Base-by-base conservation (phyloP, 2,797 vertebrate genomes). In the Diceros bicornis region DNA sequence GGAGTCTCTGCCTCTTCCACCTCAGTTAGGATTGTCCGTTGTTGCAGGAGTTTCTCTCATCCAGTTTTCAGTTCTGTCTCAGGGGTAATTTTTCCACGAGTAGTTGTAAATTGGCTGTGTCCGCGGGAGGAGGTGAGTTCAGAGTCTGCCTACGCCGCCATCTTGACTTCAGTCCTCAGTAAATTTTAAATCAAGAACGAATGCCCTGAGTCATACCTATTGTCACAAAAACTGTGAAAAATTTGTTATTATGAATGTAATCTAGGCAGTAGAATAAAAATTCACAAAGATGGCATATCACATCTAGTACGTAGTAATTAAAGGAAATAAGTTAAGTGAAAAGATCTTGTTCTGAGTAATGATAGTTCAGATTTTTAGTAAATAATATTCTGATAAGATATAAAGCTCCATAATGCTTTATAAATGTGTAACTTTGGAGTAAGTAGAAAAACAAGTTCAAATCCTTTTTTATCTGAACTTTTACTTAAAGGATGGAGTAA, bases 171-270 rank as follows among this genome's bases (percentile, higher is more conserved):
- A n/a, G n/a, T n/a, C n/a, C 2, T 3, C 62, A 78, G 14, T 66
- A 87, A 82, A 92, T 72, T 74, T 89, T 69, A 78, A 91, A 55
- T 50, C 9, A 18, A 94, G 16, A 66, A 77, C 77, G 23, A 96
- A 68, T 78, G 8, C 11, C 1, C 66, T 1, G 25, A 92, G 6
- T 87, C 32, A 47, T 37, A 90, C 18, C 16, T 11, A 57, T 27
- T 47, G 8, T 34, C 3, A 44, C 16, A 41, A 37, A 92, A 72
- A 82, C 37, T n/a, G 16, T 71, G 27, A 79, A 79, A 78, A 85
- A 47, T 10, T 37, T 71, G 16, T 68, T 61, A 34, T 1, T 81
- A 14, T 50, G 27, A 78, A 16, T 55, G 9, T 44, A 88, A 81
- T 62, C 47, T 4, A 92, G 9, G 16, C 17, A 41, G 62, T 62